A percentile compares a stretch with the other conserved stretches of the same genome.
These are phyloP conservation scores for Electrophaes corylata DNA, from an alignment of 2,888 invertebrate genomes.

Conservation along the genomic window DNA sequence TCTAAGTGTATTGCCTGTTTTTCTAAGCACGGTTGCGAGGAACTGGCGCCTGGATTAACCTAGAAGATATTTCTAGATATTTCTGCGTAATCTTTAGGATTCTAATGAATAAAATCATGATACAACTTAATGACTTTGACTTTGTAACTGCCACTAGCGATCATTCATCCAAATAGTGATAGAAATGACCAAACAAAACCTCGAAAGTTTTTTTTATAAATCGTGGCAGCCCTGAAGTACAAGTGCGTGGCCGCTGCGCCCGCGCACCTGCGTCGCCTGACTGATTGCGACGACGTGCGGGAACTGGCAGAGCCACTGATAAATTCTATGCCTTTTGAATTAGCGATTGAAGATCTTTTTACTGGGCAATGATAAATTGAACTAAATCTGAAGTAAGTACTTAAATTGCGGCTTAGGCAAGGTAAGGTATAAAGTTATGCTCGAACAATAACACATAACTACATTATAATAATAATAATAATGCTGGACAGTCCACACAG, in stretches of 20 bases:
- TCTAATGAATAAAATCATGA: too few species aligned
- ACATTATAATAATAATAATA: too few species aligned
- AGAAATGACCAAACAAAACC: neutral
- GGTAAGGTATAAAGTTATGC: neutral
- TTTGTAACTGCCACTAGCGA: too few species aligned
- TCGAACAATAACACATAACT: too few species aligned
- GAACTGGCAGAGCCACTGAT: constrained; percentile 1
- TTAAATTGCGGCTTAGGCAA: neutral
- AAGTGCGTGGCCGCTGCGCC: constrained; percentile 45
- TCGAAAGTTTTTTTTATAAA: neutral
- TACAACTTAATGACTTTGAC: too few species aligned
- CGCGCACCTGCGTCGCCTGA: constrained; percentile 65
- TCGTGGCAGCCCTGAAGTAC: constrained; percentile 21
- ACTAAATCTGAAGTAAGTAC: neutral
- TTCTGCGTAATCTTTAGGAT: too few species aligned
- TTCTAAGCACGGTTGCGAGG: too few species aligned
- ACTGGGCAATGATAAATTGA: neutral
- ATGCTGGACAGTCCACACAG: too few species aligned
- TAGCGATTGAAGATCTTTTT: neutral
- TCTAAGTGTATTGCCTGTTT: too few species aligned
- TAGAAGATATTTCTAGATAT: too few species aligned
- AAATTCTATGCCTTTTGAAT: neutral
- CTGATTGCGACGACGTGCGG: constrained; percentile 60
- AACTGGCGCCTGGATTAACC: too few species aligned
- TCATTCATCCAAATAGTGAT: too few species aligned